phyloP scores from a whole-genome alignment of 1,140 invertebrate genomes.

The Myzus persicae region DNA sequence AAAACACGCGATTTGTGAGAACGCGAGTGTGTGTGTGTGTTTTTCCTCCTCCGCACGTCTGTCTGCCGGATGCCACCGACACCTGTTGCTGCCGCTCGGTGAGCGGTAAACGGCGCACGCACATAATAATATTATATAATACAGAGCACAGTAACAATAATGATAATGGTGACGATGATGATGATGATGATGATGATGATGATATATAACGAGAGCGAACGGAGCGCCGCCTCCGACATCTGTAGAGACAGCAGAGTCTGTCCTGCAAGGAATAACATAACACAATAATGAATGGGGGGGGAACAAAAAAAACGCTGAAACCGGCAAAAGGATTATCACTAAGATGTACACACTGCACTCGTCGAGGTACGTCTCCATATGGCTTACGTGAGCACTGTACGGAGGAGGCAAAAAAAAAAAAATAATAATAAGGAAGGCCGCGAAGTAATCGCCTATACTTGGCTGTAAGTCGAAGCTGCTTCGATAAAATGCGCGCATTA shows the following conservation, averaged over 20 bases:
- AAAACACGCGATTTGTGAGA: constrained; percentile 14
- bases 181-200: not conserved
- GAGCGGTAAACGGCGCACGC: not conserved
- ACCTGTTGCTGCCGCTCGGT: not conserved
- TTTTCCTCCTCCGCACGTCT: not conserved
- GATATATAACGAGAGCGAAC: constrained; percentile 17
- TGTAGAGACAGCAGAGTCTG: not conserved
- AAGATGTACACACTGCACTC: not conserved
- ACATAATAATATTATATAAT: not conserved
- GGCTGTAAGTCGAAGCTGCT: not conserved
- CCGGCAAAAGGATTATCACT: constrained; percentile 43
- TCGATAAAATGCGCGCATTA: not conserved
- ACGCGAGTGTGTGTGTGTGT: not conserved
- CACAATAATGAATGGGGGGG: not conserved
- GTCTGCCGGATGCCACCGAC: constrained; percentile 35
- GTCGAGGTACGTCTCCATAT: not conserved
- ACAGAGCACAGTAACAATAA: not conserved
- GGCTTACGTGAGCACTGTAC: not conserved
- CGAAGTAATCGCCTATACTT: not conserved
- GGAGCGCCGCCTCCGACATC: constrained; percentile 41
- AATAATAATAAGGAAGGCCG: constrained; percentile 1
- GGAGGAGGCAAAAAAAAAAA: not conserved
- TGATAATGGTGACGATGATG: not conserved
- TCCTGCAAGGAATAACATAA: not conserved
- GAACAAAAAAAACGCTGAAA: not conserved